Base-by-base conservation (phyloP, 2,113 vertebrate species). In the Aramus guarauna region DNA sequence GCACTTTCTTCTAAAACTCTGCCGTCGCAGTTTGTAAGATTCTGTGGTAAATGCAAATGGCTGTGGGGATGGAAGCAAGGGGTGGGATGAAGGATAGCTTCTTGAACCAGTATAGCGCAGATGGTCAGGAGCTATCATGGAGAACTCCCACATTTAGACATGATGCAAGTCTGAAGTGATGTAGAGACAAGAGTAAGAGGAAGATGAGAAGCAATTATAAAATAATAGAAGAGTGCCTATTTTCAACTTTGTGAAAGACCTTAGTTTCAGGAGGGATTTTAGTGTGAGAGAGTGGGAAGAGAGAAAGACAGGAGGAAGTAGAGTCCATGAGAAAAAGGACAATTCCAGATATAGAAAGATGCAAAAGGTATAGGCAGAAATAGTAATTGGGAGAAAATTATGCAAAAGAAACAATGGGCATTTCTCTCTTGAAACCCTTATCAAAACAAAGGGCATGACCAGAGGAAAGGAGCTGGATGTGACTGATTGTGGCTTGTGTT, bases 211-310 rank as follows among this genome's bases (percentile, higher is more conserved):
- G 11, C 24, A 66, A 45, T 66, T 83, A 36, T 30, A 62, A 80
- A 60, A 75, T 62, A 58, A 32, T 37, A 43, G 43, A 23, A 69
- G 15, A 30, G 2, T 52, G n/a, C 14, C 17, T 58, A 9, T 63
- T 63, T 58, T 74, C 60, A 55, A 30, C 32, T 74, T 56, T 14
- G 30, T 82, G 64, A 36, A 91, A 86, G 22, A 36, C 4, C 9
- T 58, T 48, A 9, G 23, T 56, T 85, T 69, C 41, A 75, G 11
- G 45, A 60, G 18, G 22, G 43, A 26, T 60, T 82, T 64, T 36
- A 34, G 45, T 71, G n/a, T 0, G 1, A 37, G n/a, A 30, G 29
- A 4, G 18, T 2, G 4, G 32, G 23, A 50, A 69, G 55, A 29
- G 21, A 24, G 22, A 14, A 75, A 68, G 8, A 24, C 17, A 32